Evolutionary conservation across 1,140 invertebrate genomes (phyloP).

Genomic region (Apis laboriosa): DNA sequence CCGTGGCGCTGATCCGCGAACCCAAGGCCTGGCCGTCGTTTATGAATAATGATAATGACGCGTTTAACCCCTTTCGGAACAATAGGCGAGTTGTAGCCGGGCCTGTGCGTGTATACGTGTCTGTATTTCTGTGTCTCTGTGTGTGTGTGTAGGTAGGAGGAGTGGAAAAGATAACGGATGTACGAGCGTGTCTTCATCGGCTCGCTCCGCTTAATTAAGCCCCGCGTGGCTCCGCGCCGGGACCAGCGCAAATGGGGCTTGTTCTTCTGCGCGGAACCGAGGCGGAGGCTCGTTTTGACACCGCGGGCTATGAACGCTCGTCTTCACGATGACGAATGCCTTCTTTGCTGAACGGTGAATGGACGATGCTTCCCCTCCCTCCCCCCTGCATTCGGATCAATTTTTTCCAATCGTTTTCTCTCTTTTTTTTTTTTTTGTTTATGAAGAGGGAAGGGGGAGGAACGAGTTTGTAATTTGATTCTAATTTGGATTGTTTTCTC

Average conservation of each 20-base stretch:
- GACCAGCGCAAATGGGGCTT: constrained; percentile 43
- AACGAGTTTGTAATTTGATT: too few species aligned
- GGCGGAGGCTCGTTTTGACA: not conserved
- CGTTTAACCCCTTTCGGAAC: constrained; percentile 62
- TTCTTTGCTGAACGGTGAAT: not conserved
- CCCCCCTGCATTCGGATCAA: too few species aligned
- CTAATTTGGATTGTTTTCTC: too few species aligned
- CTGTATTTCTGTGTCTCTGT: not conserved
- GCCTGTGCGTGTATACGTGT: not conserved
- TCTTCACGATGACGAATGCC: constrained; percentile 30
- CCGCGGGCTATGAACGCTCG: not conserved
- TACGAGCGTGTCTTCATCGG: constrained; percentile 60
- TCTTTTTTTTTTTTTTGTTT: too few species aligned
- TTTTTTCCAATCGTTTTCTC: too few species aligned
- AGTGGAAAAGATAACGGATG: constrained; percentile 65
- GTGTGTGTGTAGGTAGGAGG: constrained; percentile 32
- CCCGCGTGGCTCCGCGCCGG: constrained; percentile 35
- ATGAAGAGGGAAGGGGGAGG: too few species aligned
- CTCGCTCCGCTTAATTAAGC: constrained; percentile 58
- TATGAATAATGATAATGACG: constrained; percentile 68
- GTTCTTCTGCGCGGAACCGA: constrained; percentile 30
- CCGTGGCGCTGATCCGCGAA: constrained; percentile 17
- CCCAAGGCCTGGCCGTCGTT: constrained; percentile 58
- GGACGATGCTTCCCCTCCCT: too few species aligned
- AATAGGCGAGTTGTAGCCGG: constrained; percentile 63